Conservation (phyloP, 1,140 invertebrate genomes). For the Calosoma granatense region DNA sequence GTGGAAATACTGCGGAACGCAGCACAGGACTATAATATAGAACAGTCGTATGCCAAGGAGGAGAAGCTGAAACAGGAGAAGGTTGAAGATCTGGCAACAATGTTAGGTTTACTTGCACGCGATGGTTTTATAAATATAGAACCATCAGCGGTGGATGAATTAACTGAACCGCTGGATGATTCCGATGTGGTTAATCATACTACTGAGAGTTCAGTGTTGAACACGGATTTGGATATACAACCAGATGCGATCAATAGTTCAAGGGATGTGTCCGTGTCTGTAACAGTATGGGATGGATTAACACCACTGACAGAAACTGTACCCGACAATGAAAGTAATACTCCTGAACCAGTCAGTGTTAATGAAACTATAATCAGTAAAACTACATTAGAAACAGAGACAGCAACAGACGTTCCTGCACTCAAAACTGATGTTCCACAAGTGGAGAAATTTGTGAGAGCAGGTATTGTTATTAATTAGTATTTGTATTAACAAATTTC, state of each 20-base stretch:
- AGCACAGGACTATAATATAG: constrained; percentile 60
- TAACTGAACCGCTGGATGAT: constrained; percentile 29
- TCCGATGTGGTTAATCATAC: constrained; percentile 14
- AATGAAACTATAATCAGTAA: background rate
- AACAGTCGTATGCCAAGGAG: constrained; percentile 74
- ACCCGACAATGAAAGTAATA: background rate
- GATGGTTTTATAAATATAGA: constrained; percentile 66
- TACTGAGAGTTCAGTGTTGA: background rate
- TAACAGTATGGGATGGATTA: constrained; percentile 12
- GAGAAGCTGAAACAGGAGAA: constrained; percentile 58
- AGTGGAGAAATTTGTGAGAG: constrained; percentile 35
- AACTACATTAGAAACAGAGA: background rate
- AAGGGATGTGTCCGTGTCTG: constrained; percentile 7
- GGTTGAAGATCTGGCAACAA: constrained; percentile 49
- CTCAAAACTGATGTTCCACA: constrained; percentile 36
- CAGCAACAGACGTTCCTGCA: background rate
- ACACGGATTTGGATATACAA: constrained; percentile 9
- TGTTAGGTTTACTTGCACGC: constrained; percentile 53
- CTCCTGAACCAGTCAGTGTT: background rate
- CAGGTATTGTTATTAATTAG: no score
- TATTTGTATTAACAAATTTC: background rate
- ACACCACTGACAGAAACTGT: constrained; percentile 6
- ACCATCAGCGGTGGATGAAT: constrained; percentile 47
- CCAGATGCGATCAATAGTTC: constrained; percentile 10
- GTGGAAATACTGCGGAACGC: constrained; percentile 87